A percentile compares a stretch with the other conserved stretches of the same genome.
Evolutionary conservation across 2,888 invertebrate species (phyloP).

Genomic region (Drosophila nigritarsus): DNA sequence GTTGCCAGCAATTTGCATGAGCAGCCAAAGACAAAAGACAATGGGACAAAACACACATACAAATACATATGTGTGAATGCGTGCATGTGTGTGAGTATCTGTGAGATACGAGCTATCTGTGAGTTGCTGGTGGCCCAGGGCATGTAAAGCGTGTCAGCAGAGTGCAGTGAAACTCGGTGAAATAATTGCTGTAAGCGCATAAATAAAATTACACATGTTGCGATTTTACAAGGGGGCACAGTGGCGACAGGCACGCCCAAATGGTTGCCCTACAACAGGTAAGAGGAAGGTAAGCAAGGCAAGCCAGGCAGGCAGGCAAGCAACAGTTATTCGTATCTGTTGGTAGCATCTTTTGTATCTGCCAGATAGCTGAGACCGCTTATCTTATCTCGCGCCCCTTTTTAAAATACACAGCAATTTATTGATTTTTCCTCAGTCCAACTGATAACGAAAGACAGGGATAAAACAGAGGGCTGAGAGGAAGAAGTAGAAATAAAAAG

Average conservation of each 20-base stretch:
- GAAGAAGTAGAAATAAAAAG: slow-evolving; percentile 19
- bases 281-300: slow-evolving; percentile 17
- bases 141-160: slow-evolving; percentile 79
- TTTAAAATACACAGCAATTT: slow-evolving; percentile 29
- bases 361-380: slow-evolving; percentile 23
- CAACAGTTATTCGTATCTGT: slow-evolving; percentile 42
- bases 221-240: slow-evolving; percentile 52
- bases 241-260: slow-evolving; percentile 38
- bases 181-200: slow-evolving; percentile 75
- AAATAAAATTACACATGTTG: slow-evolving; percentile 63
- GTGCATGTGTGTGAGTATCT: slow-evolving; percentile 34
- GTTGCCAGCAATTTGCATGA: slow-evolving; percentile 64
- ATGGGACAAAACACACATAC: slow-evolving; percentile 45
- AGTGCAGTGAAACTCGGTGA: slow-evolving; percentile 78
- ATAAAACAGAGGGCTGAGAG: slow-evolving; percentile 17
- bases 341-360: slow-evolving; percentile 40
- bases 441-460: slow-evolving; percentile 38
- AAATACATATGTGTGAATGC: slow-evolving; percentile 1
- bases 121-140: slow-evolving; percentile 41
- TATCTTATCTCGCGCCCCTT: slow-evolving; percentile 59
- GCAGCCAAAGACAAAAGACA: slow-evolving; percentile 59
- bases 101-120: slow-evolving; percentile 57
- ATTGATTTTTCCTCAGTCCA: slow-evolving; percentile 51
- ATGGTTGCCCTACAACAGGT: slow-evolving; percentile 19
- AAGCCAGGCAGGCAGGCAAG: slow-evolving; percentile 3